These are phyloP conservation scores for Myocastor coypus DNA, from an alignment of 2,113 vertebrate genomes.

Conservation along the genomic window DNA sequence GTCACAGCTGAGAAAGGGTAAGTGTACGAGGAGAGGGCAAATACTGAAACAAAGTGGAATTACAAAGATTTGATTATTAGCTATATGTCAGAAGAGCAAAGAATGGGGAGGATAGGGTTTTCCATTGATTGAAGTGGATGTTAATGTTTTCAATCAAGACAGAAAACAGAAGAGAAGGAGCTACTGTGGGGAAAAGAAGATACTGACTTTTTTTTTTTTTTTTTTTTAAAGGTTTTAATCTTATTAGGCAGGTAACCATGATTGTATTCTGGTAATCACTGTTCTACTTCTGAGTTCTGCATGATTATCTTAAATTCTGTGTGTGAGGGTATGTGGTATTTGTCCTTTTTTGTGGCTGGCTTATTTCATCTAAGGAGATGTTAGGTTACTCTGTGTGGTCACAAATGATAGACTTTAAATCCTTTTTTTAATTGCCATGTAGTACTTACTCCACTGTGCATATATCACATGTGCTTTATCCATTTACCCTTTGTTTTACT, in stretches of 20 bases:
- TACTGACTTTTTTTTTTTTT: background rate
- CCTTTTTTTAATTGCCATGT: background rate
- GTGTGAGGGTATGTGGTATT: background rate
- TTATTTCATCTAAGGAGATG: background rate
- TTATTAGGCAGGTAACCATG: background rate
- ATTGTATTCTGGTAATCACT: background rate
- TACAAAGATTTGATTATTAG: background rate
- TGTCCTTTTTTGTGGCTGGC: background rate
- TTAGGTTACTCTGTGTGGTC: background rate
- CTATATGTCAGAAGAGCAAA: background rate
- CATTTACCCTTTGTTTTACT: background rate
- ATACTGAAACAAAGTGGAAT: background rate
- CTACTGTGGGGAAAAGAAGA: background rate
- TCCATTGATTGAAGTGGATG: background rate
- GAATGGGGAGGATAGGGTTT: background rate
- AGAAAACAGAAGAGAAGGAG: background rate
- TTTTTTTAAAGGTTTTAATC: background rate
- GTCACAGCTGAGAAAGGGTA: background rate
- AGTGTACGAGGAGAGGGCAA: background rate
- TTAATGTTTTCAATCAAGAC: background rate
- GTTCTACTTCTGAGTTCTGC: background rate
- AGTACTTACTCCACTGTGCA: background rate
- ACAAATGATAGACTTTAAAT: background rate
- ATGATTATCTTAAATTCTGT: background rate
- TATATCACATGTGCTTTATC: background rate